phyloP scores from a whole-genome alignment of 2,797 vertebrate genomes.

The Enteromius mattozi region DNA sequence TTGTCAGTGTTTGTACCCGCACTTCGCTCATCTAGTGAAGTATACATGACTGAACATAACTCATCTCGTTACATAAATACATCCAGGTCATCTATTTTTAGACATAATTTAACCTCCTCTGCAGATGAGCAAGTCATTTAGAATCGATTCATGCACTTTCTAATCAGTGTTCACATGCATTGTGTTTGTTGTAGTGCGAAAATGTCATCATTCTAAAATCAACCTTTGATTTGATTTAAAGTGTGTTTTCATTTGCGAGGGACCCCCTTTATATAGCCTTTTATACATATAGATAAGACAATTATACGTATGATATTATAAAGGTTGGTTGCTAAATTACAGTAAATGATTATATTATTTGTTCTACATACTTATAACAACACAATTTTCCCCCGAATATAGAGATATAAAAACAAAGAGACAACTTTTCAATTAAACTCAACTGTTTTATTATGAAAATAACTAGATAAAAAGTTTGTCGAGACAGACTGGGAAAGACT shows the following conservation, averaged over 20 bases:
- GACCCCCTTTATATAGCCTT: too few relatives aligned
- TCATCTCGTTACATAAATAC: neutral
- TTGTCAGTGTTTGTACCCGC: neutral
- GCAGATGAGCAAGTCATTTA: neutral
- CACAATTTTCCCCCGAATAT: neutral
- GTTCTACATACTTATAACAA: neutral
- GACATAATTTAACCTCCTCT: neutral
- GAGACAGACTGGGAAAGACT: too few relatives aligned
- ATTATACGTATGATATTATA: neutral
- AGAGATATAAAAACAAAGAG: neutral
- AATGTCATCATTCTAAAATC: neutral
- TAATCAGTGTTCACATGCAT: neutral
- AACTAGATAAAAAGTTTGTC: too few relatives aligned
- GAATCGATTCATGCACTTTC: neutral
- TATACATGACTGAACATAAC: neutral
- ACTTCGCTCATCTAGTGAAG: neutral
- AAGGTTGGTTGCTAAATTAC: neutral
- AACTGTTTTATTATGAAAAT: neutral
- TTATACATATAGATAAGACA: neutral
- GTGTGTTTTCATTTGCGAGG: neutral
- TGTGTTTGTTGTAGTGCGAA: neutral
- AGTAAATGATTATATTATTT: neutral
- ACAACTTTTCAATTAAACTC: neutral
- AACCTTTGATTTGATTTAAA: neutral
- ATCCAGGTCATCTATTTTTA: neutral